These are phyloP conservation scores for Stenichneumon culpator DNA, from an alignment of 2,888 invertebrate species.

Conservation along the genomic window DNA sequence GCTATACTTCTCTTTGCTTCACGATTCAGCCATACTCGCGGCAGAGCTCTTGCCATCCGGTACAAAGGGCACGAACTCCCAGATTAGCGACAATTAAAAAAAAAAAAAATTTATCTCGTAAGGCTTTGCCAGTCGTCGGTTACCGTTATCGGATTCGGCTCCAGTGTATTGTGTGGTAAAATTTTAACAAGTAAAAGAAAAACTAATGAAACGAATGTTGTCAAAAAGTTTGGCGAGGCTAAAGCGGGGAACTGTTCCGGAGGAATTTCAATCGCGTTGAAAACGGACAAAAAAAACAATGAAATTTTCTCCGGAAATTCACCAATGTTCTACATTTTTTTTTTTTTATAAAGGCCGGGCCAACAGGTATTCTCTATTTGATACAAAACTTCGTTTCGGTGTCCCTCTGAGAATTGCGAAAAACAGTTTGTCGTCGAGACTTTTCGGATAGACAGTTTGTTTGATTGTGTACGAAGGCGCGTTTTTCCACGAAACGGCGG, in stretches of 20 bases:
- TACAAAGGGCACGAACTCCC: conserved; percentile 1
- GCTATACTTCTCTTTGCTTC: conserved; percentile 12
- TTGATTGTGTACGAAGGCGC: neutral
- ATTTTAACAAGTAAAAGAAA: too few species aligned
- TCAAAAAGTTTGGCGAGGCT: neutral
- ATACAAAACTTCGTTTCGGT: too few species aligned
- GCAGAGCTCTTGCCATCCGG: conserved; percentile 28
- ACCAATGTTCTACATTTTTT: too few species aligned
- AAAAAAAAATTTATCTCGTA: too few species aligned
- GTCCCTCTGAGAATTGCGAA: neutral
- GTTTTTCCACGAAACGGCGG: neutral
- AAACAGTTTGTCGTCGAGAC: neutral
- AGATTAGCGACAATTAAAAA: neutral
- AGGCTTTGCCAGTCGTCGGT: neutral
- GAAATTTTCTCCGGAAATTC: too few species aligned
- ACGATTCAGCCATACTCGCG: conserved; percentile 5
- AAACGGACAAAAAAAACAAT: too few species aligned
- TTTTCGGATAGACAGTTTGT: neutral
- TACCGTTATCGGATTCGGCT: neutral
- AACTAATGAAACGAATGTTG: too few species aligned
- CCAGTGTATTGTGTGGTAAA: too few species aligned
- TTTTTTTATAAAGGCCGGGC: too few species aligned
- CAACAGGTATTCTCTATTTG: too few species aligned
- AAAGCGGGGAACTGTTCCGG: neutral
- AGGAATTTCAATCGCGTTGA: neutral